phyloP scores from a whole-genome alignment of 23 tunicate species.

The Ascidia mentula region DNA sequence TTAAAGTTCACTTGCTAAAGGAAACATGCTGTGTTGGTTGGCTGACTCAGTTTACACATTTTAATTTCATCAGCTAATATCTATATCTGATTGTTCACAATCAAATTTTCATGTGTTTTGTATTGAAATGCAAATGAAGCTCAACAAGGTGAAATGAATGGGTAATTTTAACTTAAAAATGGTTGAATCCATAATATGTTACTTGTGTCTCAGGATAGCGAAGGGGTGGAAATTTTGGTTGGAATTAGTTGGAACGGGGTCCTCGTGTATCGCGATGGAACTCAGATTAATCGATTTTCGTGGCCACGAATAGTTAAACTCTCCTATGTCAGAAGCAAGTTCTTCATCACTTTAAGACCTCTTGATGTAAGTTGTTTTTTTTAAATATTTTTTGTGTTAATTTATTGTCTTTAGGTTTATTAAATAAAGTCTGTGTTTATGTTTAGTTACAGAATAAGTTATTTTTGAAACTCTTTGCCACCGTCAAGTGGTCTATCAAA shows the following conservation, averaged over 20 bases:
- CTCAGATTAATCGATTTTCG: conserved; percentile 66
- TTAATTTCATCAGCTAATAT: too few relatives aligned
- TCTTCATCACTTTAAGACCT: conserved; percentile 70
- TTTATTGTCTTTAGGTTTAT: not conserved
- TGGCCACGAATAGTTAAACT: conserved; percentile 92
- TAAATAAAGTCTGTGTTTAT: conserved; percentile 1
- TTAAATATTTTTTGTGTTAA: not conserved
- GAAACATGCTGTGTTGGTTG: too few relatives aligned
- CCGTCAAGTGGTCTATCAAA: not conserved
- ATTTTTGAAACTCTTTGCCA: not conserved
- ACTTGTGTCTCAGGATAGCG: conserved; percentile 73
- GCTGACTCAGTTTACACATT: too few relatives aligned
- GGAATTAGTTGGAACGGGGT: conserved; percentile 91
- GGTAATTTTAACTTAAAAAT: too few relatives aligned
- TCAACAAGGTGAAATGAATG: too few relatives aligned
- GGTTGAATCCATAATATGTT: too few relatives aligned
- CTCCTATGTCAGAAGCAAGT: conserved; percentile 69
- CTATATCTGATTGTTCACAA: too few relatives aligned
- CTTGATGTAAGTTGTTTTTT: conserved; percentile 59
- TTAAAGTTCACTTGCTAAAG: too few relatives aligned
- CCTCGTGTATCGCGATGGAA: conserved; percentile 63
- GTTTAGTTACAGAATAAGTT: not conserved
- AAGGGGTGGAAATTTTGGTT: conserved; percentile 48
- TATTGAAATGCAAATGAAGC: too few relatives aligned
- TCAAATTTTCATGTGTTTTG: too few relatives aligned